A percentile compares a stretch with the other conserved stretches of the same genome.
Evolutionary conservation across 2,797 vertebrate species (phyloP).

Genomic region (Rhinella marina): DNA sequence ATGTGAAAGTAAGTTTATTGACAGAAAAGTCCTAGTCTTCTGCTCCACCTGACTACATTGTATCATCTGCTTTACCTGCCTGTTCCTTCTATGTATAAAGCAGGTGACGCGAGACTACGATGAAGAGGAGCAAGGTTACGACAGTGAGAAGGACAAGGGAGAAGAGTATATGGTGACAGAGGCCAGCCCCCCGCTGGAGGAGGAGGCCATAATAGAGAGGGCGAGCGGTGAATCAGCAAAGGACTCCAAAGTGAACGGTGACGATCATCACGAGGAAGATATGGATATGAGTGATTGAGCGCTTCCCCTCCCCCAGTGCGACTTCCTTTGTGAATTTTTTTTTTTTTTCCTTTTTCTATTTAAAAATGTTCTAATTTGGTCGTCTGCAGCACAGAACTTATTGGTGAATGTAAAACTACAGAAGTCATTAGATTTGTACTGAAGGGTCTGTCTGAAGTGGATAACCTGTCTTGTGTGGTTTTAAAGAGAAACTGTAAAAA

Average conservation of each 20-base stretch:
- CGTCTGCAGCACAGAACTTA: conserved; percentile 74
- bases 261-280: conserved; percentile 95
- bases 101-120: conserved; percentile 98
- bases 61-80: conserved; percentile 44
- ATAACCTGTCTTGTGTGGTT: conserved; percentile 58
- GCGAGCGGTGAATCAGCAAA: conserved; percentile 73
- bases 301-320: conserved; percentile 68
- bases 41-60: too few relatives aligned
- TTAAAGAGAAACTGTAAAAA: conserved; percentile 37
- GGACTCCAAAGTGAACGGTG: conserved; percentile 92
- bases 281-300: conserved; percentile 98
- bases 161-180: conserved; percentile 76
- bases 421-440: conserved; percentile 27
- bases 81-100: conserved; percentile 68
- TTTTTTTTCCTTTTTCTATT: conserved; percentile 73
- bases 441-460: conserved; percentile 31
- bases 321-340: conserved; percentile 74
- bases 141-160: conserved; percentile 91
- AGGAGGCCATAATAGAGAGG: conserved; percentile 77
- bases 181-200: conserved; percentile 80
- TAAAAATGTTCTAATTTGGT: conserved; percentile 70
- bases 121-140: conserved; percentile 96
- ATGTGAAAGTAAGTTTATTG: conserved; percentile 87
- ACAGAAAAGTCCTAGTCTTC: background rate
- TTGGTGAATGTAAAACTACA: conserved; percentile 62